Conservation (phyloP, 2,113 vertebrate genomes). For the Salvator merianae region DNA sequence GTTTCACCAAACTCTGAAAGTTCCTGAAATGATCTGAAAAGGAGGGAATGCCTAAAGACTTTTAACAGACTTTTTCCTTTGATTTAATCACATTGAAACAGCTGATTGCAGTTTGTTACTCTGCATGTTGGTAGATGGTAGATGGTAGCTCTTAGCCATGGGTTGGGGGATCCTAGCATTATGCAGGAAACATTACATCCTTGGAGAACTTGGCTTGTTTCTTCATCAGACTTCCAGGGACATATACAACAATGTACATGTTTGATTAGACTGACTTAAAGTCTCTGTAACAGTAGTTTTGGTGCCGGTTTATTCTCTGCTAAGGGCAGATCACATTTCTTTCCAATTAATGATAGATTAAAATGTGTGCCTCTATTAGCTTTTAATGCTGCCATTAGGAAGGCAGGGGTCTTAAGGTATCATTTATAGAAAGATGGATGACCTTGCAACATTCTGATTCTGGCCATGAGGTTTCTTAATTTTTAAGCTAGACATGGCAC, state of each 20-base stretch:
- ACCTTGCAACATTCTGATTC: background rate
- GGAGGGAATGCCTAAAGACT: background rate
- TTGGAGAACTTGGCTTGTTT: background rate
- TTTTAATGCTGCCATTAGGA: conserved; percentile 33
- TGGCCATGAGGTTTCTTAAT: background rate
- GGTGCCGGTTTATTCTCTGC: background rate
- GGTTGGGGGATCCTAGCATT: background rate
- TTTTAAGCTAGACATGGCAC: background rate
- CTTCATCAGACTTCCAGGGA: background rate
- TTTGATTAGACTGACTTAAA: background rate
- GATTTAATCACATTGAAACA: background rate
- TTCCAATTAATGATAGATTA: background rate
- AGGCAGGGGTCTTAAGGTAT: background rate
- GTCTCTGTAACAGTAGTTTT: background rate
- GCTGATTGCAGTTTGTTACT: background rate
- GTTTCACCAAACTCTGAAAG: background rate
- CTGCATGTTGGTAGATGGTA: background rate
- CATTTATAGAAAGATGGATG: background rate
- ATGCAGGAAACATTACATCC: background rate
- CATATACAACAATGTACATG: background rate
- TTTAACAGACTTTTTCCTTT: background rate
- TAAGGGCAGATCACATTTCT: background rate
- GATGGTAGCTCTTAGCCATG: background rate
- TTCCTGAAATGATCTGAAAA: background rate
- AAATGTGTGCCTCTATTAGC: conserved; percentile 28